Evolutionary conservation across 30 jellyfish, hydroid and myxozoan species (phyloP).

Genomic region (Aurelia sp.): DNA sequence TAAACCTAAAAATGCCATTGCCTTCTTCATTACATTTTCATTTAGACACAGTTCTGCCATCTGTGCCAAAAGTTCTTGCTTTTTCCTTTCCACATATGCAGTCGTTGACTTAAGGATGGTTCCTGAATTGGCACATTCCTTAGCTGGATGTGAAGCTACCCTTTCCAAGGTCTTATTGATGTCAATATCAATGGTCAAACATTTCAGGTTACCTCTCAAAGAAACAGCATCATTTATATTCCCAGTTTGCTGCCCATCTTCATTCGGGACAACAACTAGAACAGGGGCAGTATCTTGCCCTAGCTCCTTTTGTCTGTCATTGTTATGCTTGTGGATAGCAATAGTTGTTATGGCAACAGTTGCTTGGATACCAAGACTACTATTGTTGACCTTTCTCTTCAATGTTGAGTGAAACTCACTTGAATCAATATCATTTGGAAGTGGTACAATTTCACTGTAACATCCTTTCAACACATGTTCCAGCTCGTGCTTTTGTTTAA

Average conservation of each 20-base stretch:
- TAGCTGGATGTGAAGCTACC: constrained; percentile 55
- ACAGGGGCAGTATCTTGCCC: constrained; percentile 80
- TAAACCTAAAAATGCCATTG: constrained; percentile 69
- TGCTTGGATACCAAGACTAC: constrained; percentile 86
- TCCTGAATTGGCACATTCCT: constrained; percentile 34
- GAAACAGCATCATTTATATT: background rate
- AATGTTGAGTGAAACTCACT: constrained; percentile 72
- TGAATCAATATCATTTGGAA: constrained; percentile 72
- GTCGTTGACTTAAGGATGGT: constrained; percentile 11
- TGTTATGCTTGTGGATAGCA: constrained; percentile 86
- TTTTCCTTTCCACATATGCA: constrained; percentile 2
- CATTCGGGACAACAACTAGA: constrained; percentile 67
- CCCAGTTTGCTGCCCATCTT: constrained; percentile 42
- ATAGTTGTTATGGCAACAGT: constrained; percentile 87
- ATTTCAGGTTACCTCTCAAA: constrained; percentile 42
- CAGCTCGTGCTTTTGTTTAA: constrained; percentile 66
- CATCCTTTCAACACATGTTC: constrained; percentile 87
- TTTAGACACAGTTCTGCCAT: constrained; percentile 36
- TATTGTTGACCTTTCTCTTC: constrained; percentile 77
- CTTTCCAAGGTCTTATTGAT: constrained; percentile 69
- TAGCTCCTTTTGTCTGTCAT: constrained; percentile 60
- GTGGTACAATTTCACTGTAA: constrained; percentile 83
- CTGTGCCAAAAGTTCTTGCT: constrained; percentile 5
- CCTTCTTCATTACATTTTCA: constrained; percentile 46
- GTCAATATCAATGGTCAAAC: constrained; percentile 62